Percentiles rank a stretch among this genome's conserved stretches.
Conservation (phyloP, 2,797 vertebrate species). For the Orientallactaga sibirica region DNA sequence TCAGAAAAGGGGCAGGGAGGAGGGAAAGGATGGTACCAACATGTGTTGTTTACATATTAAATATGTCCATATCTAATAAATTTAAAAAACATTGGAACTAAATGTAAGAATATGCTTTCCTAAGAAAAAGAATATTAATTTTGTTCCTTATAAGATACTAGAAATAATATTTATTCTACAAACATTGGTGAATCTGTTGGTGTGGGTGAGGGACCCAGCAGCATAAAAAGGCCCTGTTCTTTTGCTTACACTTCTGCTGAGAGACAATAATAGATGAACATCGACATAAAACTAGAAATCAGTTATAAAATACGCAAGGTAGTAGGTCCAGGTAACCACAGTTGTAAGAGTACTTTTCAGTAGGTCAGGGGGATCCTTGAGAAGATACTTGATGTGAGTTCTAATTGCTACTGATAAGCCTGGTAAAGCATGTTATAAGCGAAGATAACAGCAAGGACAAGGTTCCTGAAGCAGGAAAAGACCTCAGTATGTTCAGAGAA, state of each 20-base stretch:
- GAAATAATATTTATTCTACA: constrained; percentile 27
- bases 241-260: neutral
- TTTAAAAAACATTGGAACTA: neutral
- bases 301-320: neutral
- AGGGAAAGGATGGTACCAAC: too few relatives aligned
- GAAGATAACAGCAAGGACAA: neutral
- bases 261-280: neutral
- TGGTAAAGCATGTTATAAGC: neutral
- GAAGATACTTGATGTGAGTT: neutral
- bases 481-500: neutral
- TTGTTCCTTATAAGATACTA: constrained; percentile 34
- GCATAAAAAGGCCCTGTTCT: neutral
- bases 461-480: neutral
- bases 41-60: too few relatives aligned
- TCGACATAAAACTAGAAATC: neutral
- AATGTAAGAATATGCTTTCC: constrained; percentile 39
- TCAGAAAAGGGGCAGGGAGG: too few relatives aligned
- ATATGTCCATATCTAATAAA: too few relatives aligned
- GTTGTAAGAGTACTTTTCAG: neutral
- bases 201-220: neutral
- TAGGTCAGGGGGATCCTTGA: neutral
- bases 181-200: neutral
- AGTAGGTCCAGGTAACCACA: too few relatives aligned
- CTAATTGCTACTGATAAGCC: neutral
- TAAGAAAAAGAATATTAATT: neutral